Evolutionary conservation across 2,113 vertebrate species (phyloP), one percentile per base, ranked within the genome.

Genomic region (Leptodactylus fuscus): DNA sequence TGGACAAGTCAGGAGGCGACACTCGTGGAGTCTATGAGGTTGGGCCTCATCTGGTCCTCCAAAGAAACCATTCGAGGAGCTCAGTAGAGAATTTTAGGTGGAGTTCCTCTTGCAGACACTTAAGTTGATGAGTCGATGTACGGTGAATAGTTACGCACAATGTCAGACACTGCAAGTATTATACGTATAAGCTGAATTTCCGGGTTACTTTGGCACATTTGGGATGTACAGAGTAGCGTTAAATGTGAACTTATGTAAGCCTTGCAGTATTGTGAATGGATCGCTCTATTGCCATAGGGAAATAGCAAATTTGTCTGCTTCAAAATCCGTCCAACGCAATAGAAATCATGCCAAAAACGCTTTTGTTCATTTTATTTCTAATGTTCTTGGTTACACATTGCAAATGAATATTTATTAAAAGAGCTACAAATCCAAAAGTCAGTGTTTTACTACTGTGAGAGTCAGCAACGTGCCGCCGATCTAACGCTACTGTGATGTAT

Each of bases 381-480:
- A 20, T 67, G 62, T 67, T 67, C 62, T 67, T 67, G 27, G 62
- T 67, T 67, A 36, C 16, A 67, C 16, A 65, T 65, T 34, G 32
- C 7, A 2, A 67, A 32, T 36, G 18, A 67, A 67, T 67, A 67
- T 36, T 67, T 34, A 67, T 67, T 67, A 67, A 67, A 67, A 15
- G 1, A 34, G 7, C 18, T 67, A 36, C 15, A 67, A 36, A 67
- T 67, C 60, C 27, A 65, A 13, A 65, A 16, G 11, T 32, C 5
- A 0, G 16, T 18, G 29, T 67, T 34, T 67, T 36, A 34, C 32
- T 67, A 36, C 62, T 32, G 60, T 65, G 24, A 65, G 16, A 32
- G 20, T 65, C 27, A 16, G 41, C 9, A 41, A 0, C 9, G 41
- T 9, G 9, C 41, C 5, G 1, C 8, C 13, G n/a, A n/a, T n/a